These are phyloP conservation scores for Cottoperca gobio DNA, from an alignment of 2,797 vertebrate species.

Conservation along the genomic window DNA sequence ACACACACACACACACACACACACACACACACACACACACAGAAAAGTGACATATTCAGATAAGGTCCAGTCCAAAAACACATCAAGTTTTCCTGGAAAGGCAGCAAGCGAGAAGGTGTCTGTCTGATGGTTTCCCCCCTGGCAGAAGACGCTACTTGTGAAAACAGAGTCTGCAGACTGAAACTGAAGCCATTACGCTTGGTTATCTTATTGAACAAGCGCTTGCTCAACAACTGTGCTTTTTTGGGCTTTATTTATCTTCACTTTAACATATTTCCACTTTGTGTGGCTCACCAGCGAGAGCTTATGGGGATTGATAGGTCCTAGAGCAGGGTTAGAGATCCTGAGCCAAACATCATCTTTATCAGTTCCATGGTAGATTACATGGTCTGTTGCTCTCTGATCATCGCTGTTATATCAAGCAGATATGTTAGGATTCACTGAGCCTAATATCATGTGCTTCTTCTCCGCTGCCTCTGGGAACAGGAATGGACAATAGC, in stretches of 20 bases:
- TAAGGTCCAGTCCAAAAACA: slow-evolving; percentile 65
- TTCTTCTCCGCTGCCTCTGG: slow-evolving; percentile 48
- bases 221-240: slow-evolving; percentile 35
- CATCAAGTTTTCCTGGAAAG: slow-evolving; percentile 80
- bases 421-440: slow-evolving; percentile 49
- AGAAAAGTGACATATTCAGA: slow-evolving; percentile 71
- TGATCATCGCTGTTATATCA: slow-evolving; percentile 28
- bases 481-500: slow-evolving; percentile 60
- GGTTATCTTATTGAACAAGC: slow-evolving; percentile 25
- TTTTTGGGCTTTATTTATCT: slow-evolving; percentile 33
- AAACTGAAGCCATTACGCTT: slow-evolving; percentile 29
- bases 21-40: slow-evolving; percentile 18
- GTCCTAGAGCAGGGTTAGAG: slow-evolving; percentile 40
- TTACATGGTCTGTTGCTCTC: slow-evolving; percentile 42
- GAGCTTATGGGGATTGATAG: slow-evolving; percentile 29
- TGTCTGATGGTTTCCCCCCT: slow-evolving; percentile 50
- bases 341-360: slow-evolving; percentile 30
- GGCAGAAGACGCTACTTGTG: slow-evolving; percentile 47
- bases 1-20: slow-evolving; percentile 21
- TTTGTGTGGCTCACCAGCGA: background rate
- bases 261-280: slow-evolving; percentile 18
- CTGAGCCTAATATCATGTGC: slow-evolving; percentile 66
- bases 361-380: slow-evolving; percentile 45
- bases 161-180: slow-evolving; percentile 53
- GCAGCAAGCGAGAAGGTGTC: slow-evolving; percentile 43